phyloP scores from a whole-genome alignment of 2,113 vertebrate species.

The Bubo blakistoni region DNA sequence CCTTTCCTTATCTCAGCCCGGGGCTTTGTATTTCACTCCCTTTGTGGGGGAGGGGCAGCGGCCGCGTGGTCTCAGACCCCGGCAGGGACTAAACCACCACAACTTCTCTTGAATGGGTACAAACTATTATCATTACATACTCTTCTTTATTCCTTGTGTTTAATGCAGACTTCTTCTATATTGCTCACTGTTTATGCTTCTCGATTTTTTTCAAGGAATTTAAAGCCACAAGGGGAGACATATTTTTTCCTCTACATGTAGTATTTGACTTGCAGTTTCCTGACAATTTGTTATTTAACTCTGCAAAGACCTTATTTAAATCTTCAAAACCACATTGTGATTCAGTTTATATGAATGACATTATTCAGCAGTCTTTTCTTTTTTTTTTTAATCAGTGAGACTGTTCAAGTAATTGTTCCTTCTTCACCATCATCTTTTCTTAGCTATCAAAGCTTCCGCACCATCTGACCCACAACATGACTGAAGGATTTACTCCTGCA shows the following conservation, averaged over 20 bases:
- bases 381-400: not conserved
- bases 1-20: too few relatives aligned
- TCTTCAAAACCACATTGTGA: not conserved
- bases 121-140: not conserved
- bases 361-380: not conserved
- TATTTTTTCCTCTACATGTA: not conserved
- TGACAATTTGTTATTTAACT: not conserved
- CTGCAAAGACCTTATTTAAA: not conserved
- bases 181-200: not conserved
- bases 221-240: not conserved
- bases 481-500: not conserved
- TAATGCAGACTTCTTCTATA: not conserved
- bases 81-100: too few relatives aligned
- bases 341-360: conserved; percentile 1
- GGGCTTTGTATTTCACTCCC: too few relatives aligned
- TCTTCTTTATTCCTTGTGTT: not conserved
- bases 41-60: too few relatives aligned
- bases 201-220: not conserved
- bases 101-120: not conserved
- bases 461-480: not conserved
- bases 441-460: not conserved
- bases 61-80: too few relatives aligned
- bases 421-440: not conserved
- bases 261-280: not conserved
- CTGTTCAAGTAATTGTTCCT: not conserved